Evolutionary conservation across 2,888 invertebrate species (phyloP), one percentile per base, ranked within the genome.

Genomic region (Callinectes sapidus): DNA sequence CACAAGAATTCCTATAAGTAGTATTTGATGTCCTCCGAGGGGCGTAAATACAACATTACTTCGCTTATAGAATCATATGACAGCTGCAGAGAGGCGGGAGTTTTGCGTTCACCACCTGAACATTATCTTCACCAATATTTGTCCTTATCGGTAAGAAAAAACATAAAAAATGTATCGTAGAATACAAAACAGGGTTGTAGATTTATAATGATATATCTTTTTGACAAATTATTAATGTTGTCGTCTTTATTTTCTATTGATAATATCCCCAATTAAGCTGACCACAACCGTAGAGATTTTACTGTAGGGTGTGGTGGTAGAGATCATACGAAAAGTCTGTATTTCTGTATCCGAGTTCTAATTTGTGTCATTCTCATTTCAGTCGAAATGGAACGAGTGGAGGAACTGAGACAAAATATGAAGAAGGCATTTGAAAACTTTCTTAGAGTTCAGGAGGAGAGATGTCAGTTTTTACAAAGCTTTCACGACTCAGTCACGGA

Each of bases 371-470:
- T 13, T 88, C 28, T 55, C 48, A 1, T 48, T 88, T 54, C 32
- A 87, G 87, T 88, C 10, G 66, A 23, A 71, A 91, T 91, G 91
- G 91, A 91, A 23, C 54, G 48, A 87, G 87, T 91, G 54, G 91
- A 91, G 32, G 87, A 91, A 66, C 66, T 91, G 28, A 28, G 87
- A 16, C 28, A 87, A 6, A 28, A 91, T 39, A n/a, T 87, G 10
- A 42, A 71, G n/a, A 87, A 91, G 0, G 87, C 91, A 71, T 23
- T 87, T 8, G n/a, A 48, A 32, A 14, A 13, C 6, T 87, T 91
- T 32, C 87, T 54, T 2, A 0, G 14, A 5, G 2, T 48, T 16
- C 91, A 87, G 23, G 16, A 54, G 32, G n/a, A 48, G 2, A 91
- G 87, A 48, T 23, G 39, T 35, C 48, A 48, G 16, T 87, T 48